Evolutionary conservation across 1,140 invertebrate genomes (phyloP).

Genomic region (Ostrea denselamellosa): DNA sequence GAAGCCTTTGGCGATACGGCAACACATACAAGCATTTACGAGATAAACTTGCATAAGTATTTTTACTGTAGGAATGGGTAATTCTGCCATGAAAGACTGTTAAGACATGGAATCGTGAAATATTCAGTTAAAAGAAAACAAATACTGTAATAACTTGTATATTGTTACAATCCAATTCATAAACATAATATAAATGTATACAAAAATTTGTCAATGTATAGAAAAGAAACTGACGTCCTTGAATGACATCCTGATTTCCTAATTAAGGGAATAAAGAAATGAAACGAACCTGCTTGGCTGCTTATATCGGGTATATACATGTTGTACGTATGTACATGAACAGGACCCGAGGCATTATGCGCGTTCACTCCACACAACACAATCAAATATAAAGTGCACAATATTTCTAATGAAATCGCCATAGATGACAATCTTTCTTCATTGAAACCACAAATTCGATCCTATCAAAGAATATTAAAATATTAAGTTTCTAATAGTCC

Average conservation of each 20-base stretch:
- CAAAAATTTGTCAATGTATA: background rate
- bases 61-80: background rate
- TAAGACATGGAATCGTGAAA: no score
- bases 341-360: background rate
- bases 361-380: constrained; percentile 9
- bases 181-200: no score
- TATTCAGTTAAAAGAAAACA: no score
- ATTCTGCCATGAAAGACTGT: background rate
- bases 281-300: constrained; percentile 13
- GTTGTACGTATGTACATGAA: constrained; percentile 13
- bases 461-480: background rate
- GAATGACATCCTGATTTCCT: background rate
- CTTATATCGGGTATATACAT: constrained; percentile 18
- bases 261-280: background rate
- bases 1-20: background rate
- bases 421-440: background rate
- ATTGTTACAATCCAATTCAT: no score
- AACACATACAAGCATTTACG: background rate
- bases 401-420: background rate
- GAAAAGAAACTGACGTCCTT: background rate
- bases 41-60: background rate
- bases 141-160: no score
- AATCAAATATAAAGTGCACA: background rate
- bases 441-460: background rate
- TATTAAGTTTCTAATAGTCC: background rate